These are phyloP conservation scores for Caenorhabditis sinica DNA, from an alignment of 2,888 invertebrate genomes.

Conservation along the genomic window DNA sequence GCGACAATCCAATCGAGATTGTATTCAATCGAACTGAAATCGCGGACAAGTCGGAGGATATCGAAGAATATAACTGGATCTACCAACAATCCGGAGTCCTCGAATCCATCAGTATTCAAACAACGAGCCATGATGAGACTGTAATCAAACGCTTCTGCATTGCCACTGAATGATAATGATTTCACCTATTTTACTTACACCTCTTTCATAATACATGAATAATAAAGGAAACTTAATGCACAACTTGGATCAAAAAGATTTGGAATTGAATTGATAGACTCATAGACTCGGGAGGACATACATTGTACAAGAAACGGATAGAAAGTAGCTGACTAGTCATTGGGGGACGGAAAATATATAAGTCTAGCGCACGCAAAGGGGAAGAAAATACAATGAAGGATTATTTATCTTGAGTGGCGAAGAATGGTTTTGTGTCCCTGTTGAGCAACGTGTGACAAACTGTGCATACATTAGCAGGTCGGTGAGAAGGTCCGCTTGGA, in stretches of 20 bases:
- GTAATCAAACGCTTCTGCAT: constrained; percentile 18
- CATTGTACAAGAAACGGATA: constrained; percentile 16
- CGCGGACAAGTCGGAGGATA: neutral
- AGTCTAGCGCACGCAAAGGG: constrained; percentile 5
- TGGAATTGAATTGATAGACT: constrained; percentile 1
- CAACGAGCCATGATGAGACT: constrained; percentile 25
- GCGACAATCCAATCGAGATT: neutral
- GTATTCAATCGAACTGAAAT: constrained; percentile 8
- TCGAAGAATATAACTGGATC: constrained; percentile 15
- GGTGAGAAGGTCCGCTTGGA: constrained; percentile 90
- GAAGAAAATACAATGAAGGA: neutral
- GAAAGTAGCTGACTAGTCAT: constrained; percentile 1
- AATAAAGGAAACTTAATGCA: constrained; percentile 8
- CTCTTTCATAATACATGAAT: constrained; percentile 9
- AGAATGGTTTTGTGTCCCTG: constrained; percentile 73
- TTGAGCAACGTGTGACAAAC: constrained; percentile 97
- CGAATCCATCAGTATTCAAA: constrained; percentile 30
- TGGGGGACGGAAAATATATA: neutral
- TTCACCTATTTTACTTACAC: neutral
- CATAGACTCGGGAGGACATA: neutral
- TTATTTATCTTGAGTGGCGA: constrained; percentile 65
- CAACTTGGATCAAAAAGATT: constrained; percentile 16
- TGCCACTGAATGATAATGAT: neutral
- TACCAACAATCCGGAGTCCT: constrained; percentile 8
- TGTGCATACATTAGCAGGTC: constrained; percentile 94